phyloP scores from a whole-genome alignment of 1,140 invertebrate species.

The Portunus trituberculatus region DNA sequence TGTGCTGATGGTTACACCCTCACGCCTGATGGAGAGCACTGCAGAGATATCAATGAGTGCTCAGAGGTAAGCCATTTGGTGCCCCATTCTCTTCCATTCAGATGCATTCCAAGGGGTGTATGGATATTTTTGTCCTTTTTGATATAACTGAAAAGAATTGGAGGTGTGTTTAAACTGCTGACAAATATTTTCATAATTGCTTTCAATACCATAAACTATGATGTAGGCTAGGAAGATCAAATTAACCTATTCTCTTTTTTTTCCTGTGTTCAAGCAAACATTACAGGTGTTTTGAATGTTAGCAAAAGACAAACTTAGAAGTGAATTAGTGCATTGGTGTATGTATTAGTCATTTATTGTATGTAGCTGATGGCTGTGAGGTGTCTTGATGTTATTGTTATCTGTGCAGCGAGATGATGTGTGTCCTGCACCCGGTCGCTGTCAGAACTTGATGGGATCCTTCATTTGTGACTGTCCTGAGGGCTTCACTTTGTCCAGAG shows the following conservation, averaged over 20 bases:
- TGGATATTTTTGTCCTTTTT: not conserved
- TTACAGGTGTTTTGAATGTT: too few species aligned
- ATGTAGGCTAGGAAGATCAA: too few species aligned
- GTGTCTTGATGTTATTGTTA: not conserved
- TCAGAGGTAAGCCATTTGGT: constrained; percentile 82
- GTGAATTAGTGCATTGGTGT: too few species aligned
- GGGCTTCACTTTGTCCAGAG: constrained; percentile 85
- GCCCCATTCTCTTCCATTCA: not conserved
- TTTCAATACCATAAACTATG: too few species aligned
- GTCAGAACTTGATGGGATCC: constrained; percentile 87
- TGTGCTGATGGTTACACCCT: constrained; percentile 90
- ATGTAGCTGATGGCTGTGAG: too few species aligned
- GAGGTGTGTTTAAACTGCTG: too few species aligned
- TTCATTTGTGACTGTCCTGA: constrained; percentile 86
- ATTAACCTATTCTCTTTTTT: too few species aligned
- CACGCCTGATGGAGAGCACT: constrained; percentile 85
- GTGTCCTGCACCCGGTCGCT: constrained; percentile 85
- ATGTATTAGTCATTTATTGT: too few species aligned
- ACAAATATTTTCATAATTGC: too few species aligned
- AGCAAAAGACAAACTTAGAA: too few species aligned
- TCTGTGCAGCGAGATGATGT: constrained; percentile 82
- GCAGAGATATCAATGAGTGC: constrained; percentile 87
- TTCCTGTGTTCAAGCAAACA: too few species aligned
- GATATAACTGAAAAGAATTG: too few species aligned
- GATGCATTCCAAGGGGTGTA: not conserved